Evolutionary conservation across 2,888 invertebrate species (phyloP).

Genomic region (Cantharis flavilabris): DNA sequence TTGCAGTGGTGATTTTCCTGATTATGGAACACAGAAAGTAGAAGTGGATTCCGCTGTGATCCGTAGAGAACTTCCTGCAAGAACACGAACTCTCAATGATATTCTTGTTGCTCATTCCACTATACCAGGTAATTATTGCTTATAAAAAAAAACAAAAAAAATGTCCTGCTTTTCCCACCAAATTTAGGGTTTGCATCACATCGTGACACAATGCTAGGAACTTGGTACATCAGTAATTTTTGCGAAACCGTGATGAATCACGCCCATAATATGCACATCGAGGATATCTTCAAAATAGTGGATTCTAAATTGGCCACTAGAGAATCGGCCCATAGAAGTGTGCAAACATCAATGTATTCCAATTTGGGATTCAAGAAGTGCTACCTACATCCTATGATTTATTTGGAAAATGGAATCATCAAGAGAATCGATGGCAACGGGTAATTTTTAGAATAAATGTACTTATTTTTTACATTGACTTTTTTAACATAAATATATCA

Average conservation of each 20-base stretch:
- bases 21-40: constrained; percentile 30
- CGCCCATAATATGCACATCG: constrained; percentile 66
- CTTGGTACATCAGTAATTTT: constrained; percentile 72
- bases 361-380: constrained; percentile 66
- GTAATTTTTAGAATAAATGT: not conserved
- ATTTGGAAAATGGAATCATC: constrained; percentile 45
- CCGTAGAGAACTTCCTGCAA: constrained; percentile 19
- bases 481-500: not conserved
- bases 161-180: too few relatives aligned
- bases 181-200: constrained; percentile 61
- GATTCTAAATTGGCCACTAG: constrained; percentile 57
- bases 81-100: constrained; percentile 56
- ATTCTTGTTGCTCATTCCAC: constrained; percentile 68
- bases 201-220: constrained; percentile 64
- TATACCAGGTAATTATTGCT: constrained; percentile 53
- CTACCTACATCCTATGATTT: constrained; percentile 71
- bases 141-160: too few relatives aligned
- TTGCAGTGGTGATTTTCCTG: constrained; percentile 48
- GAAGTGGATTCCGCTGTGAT: constrained; percentile 34
- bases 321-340: constrained; percentile 46
- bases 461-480: not conserved
- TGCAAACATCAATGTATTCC: constrained; percentile 66
- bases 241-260: constrained; percentile 67
- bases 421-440: constrained; percentile 35
- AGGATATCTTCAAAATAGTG: constrained; percentile 66